Evolutionary conservation across 2,113 vertebrate species (phyloP).

Genomic region (Oryzias curvinotus): DNA sequence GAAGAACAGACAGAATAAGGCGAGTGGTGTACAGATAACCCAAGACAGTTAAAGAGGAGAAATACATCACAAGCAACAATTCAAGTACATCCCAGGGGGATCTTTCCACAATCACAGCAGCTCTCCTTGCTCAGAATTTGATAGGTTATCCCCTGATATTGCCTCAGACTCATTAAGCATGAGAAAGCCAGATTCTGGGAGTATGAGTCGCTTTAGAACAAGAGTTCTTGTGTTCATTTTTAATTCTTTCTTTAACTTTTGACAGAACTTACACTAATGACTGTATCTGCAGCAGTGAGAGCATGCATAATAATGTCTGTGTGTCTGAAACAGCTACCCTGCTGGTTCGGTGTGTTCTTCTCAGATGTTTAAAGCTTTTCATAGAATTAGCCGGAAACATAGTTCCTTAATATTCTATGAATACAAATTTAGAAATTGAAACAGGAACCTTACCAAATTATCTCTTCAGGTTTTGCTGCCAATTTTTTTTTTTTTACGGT

Average conservation of each 20-base stretch:
- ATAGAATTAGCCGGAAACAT: background rate
- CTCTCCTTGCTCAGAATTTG: conserved; percentile 28
- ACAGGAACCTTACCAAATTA: no score
- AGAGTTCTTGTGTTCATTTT: conserved; percentile 32
- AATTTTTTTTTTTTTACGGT: no score
- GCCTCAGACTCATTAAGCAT: conserved; percentile 10
- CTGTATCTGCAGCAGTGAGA: conserved; percentile 9
- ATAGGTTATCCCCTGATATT: conserved; percentile 43
- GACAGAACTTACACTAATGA: conserved; percentile 12
- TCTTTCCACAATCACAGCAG: conserved; percentile 33
- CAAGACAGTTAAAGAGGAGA: conserved; percentile 18
- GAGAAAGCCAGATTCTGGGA: conserved; percentile 5
- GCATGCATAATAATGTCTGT: background rate
- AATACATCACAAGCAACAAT: conserved; percentile 20
- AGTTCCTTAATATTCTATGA: no score
- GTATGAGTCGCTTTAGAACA: conserved; percentile 6
- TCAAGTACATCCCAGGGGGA: conserved; percentile 23
- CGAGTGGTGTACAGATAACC: conserved; percentile 13
- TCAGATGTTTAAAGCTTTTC: conserved; percentile 10
- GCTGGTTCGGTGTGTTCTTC: background rate
- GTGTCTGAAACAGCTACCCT: background rate
- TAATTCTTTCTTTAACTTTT: conserved; percentile 14
- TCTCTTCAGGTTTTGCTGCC: no score
- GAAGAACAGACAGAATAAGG: conserved; percentile 15
- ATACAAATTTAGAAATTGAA: no score